phyloP scores from a whole-genome alignment of 2,888 invertebrate genomes.

The Drosophila anomelani region DNA sequence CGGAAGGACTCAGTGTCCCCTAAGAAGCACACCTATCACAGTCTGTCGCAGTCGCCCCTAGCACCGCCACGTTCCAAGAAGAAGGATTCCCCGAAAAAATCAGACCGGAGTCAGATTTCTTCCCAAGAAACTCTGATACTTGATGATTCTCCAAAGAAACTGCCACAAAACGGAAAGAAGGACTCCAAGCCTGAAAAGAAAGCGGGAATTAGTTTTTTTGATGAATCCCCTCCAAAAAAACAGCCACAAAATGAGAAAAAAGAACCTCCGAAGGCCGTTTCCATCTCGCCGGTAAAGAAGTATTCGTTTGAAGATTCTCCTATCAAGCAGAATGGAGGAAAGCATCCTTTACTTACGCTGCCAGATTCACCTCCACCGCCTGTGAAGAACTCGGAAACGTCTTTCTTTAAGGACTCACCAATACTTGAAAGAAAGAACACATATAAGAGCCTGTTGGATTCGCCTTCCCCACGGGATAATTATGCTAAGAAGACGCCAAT shows the following conservation, averaged over 20 bases:
- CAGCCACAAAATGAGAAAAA: slow-evolving; percentile 3
- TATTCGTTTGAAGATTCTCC: slow-evolving; percentile 16
- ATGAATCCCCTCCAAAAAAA: neutral
- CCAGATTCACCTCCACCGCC: slow-evolving; percentile 20
- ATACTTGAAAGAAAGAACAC: neutral
- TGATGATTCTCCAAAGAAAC: neutral
- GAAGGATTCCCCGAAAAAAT: slow-evolving; percentile 8
- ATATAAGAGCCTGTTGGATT: neutral
- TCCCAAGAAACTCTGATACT: neutral
- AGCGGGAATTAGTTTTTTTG: neutral
- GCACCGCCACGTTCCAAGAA: slow-evolving; percentile 46
- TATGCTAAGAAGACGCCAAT: neutral
- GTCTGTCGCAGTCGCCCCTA: slow-evolving; percentile 67
- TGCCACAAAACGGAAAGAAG: neutral
- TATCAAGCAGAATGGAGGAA: slow-evolving; percentile 12
- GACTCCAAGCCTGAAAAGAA: too few relatives aligned
- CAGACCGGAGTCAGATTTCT: neutral
- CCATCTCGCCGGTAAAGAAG: neutral
- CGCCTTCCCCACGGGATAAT: neutral
- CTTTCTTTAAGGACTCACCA: neutral
- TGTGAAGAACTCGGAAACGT: neutral
- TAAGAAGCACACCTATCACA: slow-evolving; percentile 68
- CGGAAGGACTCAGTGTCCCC: slow-evolving; percentile 43
- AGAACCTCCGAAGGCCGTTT: neutral
- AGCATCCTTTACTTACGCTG: slow-evolving; percentile 10